phyloP scores from a whole-genome alignment of 1,140 invertebrate species.

The Ladona fulva region DNA sequence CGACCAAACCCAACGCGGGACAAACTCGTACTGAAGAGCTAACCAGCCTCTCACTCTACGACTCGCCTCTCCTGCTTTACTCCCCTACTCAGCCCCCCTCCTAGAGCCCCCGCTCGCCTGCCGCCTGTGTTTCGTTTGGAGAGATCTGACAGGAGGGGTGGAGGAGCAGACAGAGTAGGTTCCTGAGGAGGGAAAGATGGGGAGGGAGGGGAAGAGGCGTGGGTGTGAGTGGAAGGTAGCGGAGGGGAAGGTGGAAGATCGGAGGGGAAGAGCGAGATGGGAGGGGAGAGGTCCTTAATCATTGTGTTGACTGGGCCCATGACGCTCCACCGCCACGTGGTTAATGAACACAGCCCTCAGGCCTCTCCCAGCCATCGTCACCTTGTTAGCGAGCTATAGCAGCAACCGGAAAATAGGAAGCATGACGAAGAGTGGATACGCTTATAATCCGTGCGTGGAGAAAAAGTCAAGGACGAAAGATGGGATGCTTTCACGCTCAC shows the following conservation, averaged over 20 bases:
- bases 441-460: too few species aligned
- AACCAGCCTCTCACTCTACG: neutral
- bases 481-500: too few species aligned
- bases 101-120: neutral
- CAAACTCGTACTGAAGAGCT: neutral
- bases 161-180: too few species aligned
- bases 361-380: neutral
- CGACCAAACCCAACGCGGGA: too few species aligned
- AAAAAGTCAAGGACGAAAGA: too few species aligned
- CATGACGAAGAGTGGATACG: too few species aligned
- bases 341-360: neutral
- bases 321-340: neutral
- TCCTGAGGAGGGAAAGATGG: neutral
- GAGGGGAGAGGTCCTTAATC: neutral
- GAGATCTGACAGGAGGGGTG: neutral
- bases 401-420: too few species aligned
- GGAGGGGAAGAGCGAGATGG: neutral
- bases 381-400: neutral
- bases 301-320: conserved; percentile 3
- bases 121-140: neutral
- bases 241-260: neutral
- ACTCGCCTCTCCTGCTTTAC: neutral
- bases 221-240: neutral
- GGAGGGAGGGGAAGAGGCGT: neutral
- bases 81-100: neutral